Base-by-base conservation (phyloP, 2,888 invertebrate genomes). In the Nemotelus nigrinus region DNA sequence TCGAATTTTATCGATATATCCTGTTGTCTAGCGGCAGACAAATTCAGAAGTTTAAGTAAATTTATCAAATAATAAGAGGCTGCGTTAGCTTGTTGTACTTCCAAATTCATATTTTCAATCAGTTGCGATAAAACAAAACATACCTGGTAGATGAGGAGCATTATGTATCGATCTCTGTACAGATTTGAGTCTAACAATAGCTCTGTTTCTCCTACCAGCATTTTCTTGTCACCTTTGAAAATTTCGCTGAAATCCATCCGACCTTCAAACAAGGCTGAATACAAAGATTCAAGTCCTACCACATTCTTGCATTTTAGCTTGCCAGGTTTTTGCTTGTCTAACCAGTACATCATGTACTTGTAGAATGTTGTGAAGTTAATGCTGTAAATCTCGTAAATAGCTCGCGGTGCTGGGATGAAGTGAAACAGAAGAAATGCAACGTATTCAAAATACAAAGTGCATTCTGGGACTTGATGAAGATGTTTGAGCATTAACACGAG, bases 361-460 rank as follows among this genome's bases (percentile, higher is more conserved):
- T 80, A 55, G 68, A 84, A 77, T 2, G 68, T 70, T 10, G 79
- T 63, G 44, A 81, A 81, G 2, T 84, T 78, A 47, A 7, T 55
- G 76, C 65, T 76, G 77, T 84, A 85, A 39, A 85, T 41, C 2
- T 80, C 78, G 8, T 81, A 60, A 41, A 85, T 82, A 57, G 81
- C 80, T 55, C 83, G 81, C 0, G 85, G 83, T 48, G 82, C 82
- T 6, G 83, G 85, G 70, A 85, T 83, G 76, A 85, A 87, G 65
- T 87, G 85, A 44, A 82, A 84, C 41, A 87, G 82, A 7, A 86
- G 79, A 41, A 87, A 80, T 8, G 82, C 83, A 0, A 87, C 88
- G 57, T 86, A 83, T 80, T 88, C 87, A 7, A 88, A 80, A 80
- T 89, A 91, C 81, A 84, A 84, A 80, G 85, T 65, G n/a, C n/a